Evolutionary conservation across 1,140 invertebrate species (phyloP).

Genomic region (Cecropterus lyciades): DNA sequence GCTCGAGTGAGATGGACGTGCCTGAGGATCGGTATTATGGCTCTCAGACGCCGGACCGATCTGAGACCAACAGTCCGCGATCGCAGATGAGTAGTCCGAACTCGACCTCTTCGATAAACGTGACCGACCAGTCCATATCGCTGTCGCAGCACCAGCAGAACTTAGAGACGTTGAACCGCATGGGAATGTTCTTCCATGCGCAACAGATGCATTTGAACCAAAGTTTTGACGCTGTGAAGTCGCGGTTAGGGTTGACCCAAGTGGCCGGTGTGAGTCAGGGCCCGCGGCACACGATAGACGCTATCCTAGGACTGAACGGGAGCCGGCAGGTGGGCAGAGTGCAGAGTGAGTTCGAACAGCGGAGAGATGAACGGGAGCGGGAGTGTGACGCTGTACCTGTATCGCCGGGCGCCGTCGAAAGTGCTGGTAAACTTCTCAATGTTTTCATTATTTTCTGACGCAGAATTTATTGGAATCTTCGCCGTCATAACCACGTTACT

Average conservation of each 20-base stretch:
- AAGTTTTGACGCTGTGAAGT: conserved; percentile 73
- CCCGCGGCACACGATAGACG: conserved; percentile 77
- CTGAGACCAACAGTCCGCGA: conserved; percentile 69
- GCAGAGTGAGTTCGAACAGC: conserved; percentile 66
- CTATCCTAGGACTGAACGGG: conserved; percentile 72
- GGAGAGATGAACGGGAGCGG: conserved; percentile 61
- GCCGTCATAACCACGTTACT: too few species aligned
- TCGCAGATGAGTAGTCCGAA: conserved; percentile 74
- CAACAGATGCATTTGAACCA: conserved; percentile 76
- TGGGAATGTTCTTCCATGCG: conserved; percentile 80
- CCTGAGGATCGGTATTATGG: conserved; percentile 69
- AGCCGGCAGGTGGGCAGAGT: conserved; percentile 56
- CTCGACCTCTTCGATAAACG: conserved; percentile 70
- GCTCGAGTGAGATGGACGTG: conserved; percentile 65
- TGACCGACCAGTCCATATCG: conserved; percentile 52
- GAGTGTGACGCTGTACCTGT: conserved; percentile 69
- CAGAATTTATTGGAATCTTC: too few species aligned
- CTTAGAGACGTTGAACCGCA: conserved; percentile 72
- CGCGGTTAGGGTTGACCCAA: conserved; percentile 67
- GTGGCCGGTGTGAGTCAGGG: conserved; percentile 68
- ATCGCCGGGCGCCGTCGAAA: conserved; percentile 73
- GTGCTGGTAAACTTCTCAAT: conserved; percentile 60
- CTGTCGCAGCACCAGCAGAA: conserved; percentile 72
- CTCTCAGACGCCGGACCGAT: conserved; percentile 66
- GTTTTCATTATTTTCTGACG: too few species aligned